These are phyloP conservation scores for Malacoctenus gilli DNA, from an alignment of 2,797 vertebrate species.

Conservation along the genomic window DNA sequence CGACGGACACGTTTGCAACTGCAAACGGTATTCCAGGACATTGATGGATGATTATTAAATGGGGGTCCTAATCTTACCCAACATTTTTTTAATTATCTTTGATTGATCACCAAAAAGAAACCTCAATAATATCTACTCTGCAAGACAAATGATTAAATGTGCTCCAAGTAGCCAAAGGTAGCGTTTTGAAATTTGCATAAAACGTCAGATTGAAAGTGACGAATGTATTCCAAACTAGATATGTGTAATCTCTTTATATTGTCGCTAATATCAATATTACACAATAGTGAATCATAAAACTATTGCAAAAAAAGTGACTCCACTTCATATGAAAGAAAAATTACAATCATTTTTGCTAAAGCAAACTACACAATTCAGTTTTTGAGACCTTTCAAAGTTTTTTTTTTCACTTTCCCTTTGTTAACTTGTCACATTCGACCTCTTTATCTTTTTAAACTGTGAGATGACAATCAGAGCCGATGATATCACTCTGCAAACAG, in stretches of 20 bases:
- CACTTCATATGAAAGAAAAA: no score
- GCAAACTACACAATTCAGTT: no score
- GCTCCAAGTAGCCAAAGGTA: conserved; percentile 7
- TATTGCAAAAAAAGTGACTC: no score
- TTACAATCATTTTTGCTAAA: no score
- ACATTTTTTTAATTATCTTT: conserved; percentile 27
- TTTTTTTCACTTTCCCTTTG: no score
- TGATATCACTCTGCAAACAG: background rate
- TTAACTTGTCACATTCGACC: no score
- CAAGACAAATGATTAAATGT: conserved; percentile 10
- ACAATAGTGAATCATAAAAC: no score
- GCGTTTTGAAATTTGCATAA: conserved; percentile 1
- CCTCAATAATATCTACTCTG: background rate
- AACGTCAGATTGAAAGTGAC: background rate
- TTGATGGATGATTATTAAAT: conserved; percentile 14
- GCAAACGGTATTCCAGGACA: conserved; percentile 1
- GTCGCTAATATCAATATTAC: no score
- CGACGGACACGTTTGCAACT: background rate
- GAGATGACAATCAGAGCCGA: conserved; percentile 6
- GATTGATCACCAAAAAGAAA: conserved; percentile 12
- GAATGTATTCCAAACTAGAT: no score
- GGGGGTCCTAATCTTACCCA: background rate
- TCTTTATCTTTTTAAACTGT: conserved; percentile 2
- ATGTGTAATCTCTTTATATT: no score
- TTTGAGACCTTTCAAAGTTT: no score